Percentiles rank a stretch among this genome's conserved stretches.
Evolutionary conservation across 2,888 invertebrate species (phyloP).

Genomic region (Andrena bucephala): DNA sequence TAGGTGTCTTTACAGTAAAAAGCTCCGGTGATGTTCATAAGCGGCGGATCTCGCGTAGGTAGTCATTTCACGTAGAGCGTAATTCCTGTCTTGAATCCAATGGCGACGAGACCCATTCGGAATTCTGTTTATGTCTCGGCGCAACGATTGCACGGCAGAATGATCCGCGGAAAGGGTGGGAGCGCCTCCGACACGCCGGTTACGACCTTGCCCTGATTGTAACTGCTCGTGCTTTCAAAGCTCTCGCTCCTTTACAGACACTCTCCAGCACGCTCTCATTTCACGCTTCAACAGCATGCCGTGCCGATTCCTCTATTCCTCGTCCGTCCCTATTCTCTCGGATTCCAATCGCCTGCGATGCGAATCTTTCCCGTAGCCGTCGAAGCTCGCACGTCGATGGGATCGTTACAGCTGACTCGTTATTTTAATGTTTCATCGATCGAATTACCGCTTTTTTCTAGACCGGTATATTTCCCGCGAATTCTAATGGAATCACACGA

Average conservation of each 20-base stretch:
- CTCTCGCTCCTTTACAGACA: conserved; percentile 55
- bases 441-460: too few species aligned
- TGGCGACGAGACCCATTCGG: conserved; percentile 15
- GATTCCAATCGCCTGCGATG: conserved; percentile 26
- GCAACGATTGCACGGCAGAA: conserved; percentile 44
- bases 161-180: conserved; percentile 48
- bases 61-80: conserved; percentile 16
- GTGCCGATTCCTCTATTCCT: conserved; percentile 19
- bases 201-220: conserved; percentile 72
- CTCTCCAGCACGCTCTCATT: conserved; percentile 61
- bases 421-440: neutral
- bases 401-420: conserved; percentile 1
- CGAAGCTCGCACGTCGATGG: neutral
- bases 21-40: conserved; percentile 19
- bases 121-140: conserved; percentile 46
- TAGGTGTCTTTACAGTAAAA: too few species aligned
- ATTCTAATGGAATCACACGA: too few species aligned
- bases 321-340: conserved; percentile 36
- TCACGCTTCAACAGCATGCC: conserved; percentile 52
- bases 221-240: conserved; percentile 64
- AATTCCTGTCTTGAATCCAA: conserved; percentile 14
- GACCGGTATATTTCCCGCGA: too few species aligned
- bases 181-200: conserved; percentile 66
- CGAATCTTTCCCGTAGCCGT: conserved; percentile 22
- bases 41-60: neutral